Base-by-base conservation (phyloP, 2,797 vertebrate genomes). In the Poeciliopsis gracilis region DNA sequence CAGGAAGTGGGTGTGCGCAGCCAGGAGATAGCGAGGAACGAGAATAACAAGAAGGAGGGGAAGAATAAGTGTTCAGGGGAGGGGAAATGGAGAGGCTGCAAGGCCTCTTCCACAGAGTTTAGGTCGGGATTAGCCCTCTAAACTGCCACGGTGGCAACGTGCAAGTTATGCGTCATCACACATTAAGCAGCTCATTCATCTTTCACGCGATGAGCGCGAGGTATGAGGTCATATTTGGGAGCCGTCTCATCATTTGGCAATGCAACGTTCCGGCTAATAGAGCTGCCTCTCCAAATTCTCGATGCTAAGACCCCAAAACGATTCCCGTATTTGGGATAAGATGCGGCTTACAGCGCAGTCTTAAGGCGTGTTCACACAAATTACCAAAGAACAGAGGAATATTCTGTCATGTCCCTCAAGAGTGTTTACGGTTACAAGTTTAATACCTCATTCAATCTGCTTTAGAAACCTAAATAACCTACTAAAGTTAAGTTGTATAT, bases 111-210 rank as follows among this genome's bases (percentile, higher is more conserved):
- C 28, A 13, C 16, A 76, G 82, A 84, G 76, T 91, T 82, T 87
- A 73, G 79, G 33, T 78, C 53, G 61, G 80, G 82, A 89, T 92
- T 88, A 86, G 86, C 82, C 4, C 73, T 80, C 20, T 0, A 59
- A 38, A 51, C 76, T 75, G 82, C 66, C 74, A 30, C 53, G 77
- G 85, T 82, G 83, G 82, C 86, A 82, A 86, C 49, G 90, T 85
- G 83, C 79, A 76, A 82, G 88, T 86, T 88, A 78, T 84, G 89
- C 84, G 79, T 91, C 91, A 89, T 91, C 91, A 89, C 83, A 88
- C 81, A 90, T 91, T 89, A 90, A 83, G 76, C 61, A 73, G 77
- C 88, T 90, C 77, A 82, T 93, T 89, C 73, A 88, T 91, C 91
- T 90, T 93, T 91, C 84, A 88, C 66, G 1, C 77, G 84, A 78